Conservation (phyloP, 2,888 invertebrate genomes). For the Coleophora flavipennella region DNA sequence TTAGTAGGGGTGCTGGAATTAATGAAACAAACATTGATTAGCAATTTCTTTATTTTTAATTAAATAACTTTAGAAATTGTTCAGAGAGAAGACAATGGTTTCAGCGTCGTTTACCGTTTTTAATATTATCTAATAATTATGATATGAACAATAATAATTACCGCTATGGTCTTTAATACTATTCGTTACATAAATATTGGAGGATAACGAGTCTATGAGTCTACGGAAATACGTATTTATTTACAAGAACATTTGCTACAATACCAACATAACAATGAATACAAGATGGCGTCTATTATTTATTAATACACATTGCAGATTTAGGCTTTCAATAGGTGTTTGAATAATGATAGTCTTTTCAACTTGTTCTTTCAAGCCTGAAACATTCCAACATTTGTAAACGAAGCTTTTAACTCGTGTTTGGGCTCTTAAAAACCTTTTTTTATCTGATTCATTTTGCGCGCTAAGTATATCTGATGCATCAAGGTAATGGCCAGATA, state of each 20-base stretch:
- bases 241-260: slow-evolving; percentile 44
- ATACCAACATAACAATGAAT: slow-evolving; percentile 47
- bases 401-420: too few relatives aligned
- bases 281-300: slow-evolving; percentile 21
- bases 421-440: too few relatives aligned
- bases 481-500: too few relatives aligned
- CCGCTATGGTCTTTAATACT: slow-evolving; percentile 60
- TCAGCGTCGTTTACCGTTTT: slow-evolving; percentile 49
- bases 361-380: too few relatives aligned
- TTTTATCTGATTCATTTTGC: too few relatives aligned
- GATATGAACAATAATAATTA: slow-evolving; percentile 79
- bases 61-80: slow-evolving; percentile 83
- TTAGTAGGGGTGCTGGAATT: too few relatives aligned
- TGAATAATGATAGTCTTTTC: too few relatives aligned
- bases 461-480: too few relatives aligned
- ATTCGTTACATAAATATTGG: slow-evolving; percentile 55
- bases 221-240: slow-evolving; percentile 56
- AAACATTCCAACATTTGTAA: too few relatives aligned
- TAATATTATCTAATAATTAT: slow-evolving; percentile 74
- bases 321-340: not conserved
- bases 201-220: slow-evolving; percentile 59
- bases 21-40: slow-evolving; percentile 57
- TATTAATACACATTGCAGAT: slow-evolving; percentile 23
- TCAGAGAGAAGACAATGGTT: slow-evolving; percentile 81
- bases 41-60: slow-evolving; percentile 73